These are phyloP conservation scores for Thamnophis sirtalis DNA, from an alignment of 2,113 vertebrate genomes.

Conservation along the genomic window DNA sequence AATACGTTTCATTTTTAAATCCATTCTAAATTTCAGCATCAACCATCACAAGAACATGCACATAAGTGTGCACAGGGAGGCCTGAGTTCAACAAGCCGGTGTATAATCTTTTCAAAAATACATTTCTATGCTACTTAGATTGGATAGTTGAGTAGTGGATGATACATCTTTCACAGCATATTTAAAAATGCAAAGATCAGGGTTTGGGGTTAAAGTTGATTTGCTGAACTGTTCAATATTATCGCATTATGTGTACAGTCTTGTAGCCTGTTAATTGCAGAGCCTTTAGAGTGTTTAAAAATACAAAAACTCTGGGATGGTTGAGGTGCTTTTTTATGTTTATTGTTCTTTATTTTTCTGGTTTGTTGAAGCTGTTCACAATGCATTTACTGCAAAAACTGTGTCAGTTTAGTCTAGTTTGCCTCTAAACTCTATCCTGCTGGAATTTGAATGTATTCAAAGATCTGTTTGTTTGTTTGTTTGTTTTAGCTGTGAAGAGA, in stretches of 20 bases:
- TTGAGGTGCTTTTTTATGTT: neutral
- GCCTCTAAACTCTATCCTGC: neutral
- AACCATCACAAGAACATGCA: neutral
- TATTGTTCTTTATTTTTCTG: neutral
- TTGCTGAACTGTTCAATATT: neutral
- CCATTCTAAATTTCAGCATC: neutral
- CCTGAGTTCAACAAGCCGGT: neutral
- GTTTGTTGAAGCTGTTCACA: neutral
- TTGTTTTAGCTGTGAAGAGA: neutral
- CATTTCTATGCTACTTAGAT: neutral
- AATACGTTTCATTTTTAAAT: neutral
- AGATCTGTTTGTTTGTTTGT: neutral
- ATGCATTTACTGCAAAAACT: neutral
- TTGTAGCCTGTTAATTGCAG: neutral
- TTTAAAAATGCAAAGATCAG: neutral
- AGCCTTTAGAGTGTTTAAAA: neutral
- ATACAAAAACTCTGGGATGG: neutral
- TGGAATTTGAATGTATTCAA: neutral
- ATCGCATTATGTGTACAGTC: neutral
- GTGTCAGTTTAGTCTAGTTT: neutral
- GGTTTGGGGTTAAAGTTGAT: neutral
- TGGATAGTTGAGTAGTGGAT: neutral
- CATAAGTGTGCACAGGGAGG: neutral
- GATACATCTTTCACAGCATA: neutral
- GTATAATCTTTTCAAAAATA: neutral